Evolutionary conservation across 2,888 invertebrate species (phyloP).

Genomic region (Actias luna): DNA sequence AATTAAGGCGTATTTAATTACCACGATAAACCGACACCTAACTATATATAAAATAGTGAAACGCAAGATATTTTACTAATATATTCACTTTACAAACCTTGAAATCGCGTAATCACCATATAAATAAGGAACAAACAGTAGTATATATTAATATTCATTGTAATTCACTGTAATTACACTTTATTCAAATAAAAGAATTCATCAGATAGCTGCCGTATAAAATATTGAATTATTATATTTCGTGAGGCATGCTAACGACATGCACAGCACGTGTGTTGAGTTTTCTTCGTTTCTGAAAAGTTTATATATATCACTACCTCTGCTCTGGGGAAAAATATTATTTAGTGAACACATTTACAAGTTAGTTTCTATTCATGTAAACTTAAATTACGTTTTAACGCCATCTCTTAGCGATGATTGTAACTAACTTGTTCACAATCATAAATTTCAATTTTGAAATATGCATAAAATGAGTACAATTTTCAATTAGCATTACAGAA

Average conservation of each 20-base stretch:
- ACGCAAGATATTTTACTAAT: background rate
- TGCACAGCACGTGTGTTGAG: background rate
- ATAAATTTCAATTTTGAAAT: background rate
- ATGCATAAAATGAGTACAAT: background rate
- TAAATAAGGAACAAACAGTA: constrained; percentile 24
- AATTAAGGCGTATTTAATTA: background rate
- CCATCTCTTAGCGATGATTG: constrained; percentile 22
- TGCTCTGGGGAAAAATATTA: constrained; percentile 15
- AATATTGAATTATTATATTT: background rate
- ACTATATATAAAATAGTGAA: background rate
- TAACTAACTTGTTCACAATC: constrained; percentile 16
- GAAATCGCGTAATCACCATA: constrained; percentile 27
- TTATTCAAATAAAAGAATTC: background rate
- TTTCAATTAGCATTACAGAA: too few species aligned
- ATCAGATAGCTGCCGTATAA: background rate
- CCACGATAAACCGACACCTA: background rate
- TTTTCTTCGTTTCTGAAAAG: background rate
- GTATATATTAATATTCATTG: constrained; percentile 5
- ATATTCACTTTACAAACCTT: constrained; percentile 30
- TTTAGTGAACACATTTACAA: constrained; percentile 9
- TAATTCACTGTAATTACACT: background rate
- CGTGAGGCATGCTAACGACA: background rate
- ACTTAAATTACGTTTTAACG: constrained; percentile 21
- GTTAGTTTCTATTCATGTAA: background rate
- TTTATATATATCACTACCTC: background rate